Evolutionary conservation across 2,797 vertebrate species (phyloP), one percentile per base, ranked within the genome.

Genomic region (Mormyrops attenuatus): DNA sequence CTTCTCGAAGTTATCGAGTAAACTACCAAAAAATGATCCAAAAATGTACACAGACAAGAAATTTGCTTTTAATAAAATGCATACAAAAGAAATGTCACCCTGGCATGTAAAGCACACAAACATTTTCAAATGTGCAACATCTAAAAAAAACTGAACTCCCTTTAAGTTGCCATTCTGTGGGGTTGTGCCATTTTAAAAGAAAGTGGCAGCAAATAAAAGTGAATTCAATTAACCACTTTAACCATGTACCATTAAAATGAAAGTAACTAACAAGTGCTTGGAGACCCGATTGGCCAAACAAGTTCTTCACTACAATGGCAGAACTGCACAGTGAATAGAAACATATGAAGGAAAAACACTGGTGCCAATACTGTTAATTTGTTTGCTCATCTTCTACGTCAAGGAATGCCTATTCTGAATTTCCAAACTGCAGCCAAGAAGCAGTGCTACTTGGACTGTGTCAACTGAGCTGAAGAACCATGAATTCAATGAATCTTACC

Each of bases 401-500:
- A 82, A 47, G 41, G 77, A 44, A 49, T n/a, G 38, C 22, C 5
- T 82, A n/a, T 3, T 82, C 77, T 82, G 34, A 44, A 49, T 82
- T n/a, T 44, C 77, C 66, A 73, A 66, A 73, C 66, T 73, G 30
- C 30, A 73, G 66, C 66, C 30, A 38, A 82, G 41, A 22, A 85
- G 11, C 41, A 50, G 47, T 44, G 17, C 41, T 47, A n/a, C 47
- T 85, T 85, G 44, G 80, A 85, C 41, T 47, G 80, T 34, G 15
- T 49, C 22, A 55, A 38, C 30, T 57, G 26, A 87, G 85, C 50
- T 8, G 85, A 52, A 30, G 84, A 47, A 85, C 26, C n/a, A 77
- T 30, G 84, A 87, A 55, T 55, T 87, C 85, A 55, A 87, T 34
- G 85, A 52, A 53, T 38, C 26, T 87, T 52, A 86, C 85, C 30